Evolutionary conservation across 2,888 invertebrate species (phyloP).

Genomic region (Pollenia labialis): DNA sequence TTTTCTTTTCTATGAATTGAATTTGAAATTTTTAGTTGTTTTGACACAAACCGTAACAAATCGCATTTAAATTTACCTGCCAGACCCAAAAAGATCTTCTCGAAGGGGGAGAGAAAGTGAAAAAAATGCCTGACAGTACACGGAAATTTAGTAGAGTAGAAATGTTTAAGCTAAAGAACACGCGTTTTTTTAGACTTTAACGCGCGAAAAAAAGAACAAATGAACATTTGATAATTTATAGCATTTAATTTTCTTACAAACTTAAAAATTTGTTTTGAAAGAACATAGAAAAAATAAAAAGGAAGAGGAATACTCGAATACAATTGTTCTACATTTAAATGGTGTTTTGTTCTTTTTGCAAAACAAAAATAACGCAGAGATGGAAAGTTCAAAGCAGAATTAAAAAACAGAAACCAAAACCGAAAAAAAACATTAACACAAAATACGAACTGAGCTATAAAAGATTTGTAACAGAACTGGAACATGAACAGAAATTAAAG

Average conservation of each 20-base stretch:
- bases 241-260: constrained; percentile 71
- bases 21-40: constrained; percentile 53
- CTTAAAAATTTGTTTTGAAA: constrained; percentile 56
- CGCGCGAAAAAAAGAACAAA: constrained; percentile 33
- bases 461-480: too few species aligned
- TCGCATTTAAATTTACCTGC: constrained; percentile 82
- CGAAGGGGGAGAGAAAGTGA: not conserved
- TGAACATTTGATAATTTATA: constrained; percentile 70
- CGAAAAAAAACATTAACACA: too few species aligned
- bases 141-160: constrained; percentile 40
- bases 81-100: constrained; percentile 31
- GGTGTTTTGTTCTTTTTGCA: too few species aligned
- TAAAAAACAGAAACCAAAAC: not conserved
- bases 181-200: constrained; percentile 31
- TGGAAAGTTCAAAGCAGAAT: too few species aligned
- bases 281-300: constrained; percentile 22
- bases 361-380: too few species aligned
- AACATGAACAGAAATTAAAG: too few species aligned
- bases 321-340: too few species aligned
- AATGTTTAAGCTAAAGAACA: constrained; percentile 42
- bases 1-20: constrained; percentile 29
- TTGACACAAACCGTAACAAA: constrained; percentile 80
- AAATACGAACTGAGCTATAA: too few species aligned
- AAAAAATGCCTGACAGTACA: constrained; percentile 32
- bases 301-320: not conserved